phyloP scores from a whole-genome alignment of 2,113 vertebrate genomes.

The Hymenochirus boettgeri region DNA sequence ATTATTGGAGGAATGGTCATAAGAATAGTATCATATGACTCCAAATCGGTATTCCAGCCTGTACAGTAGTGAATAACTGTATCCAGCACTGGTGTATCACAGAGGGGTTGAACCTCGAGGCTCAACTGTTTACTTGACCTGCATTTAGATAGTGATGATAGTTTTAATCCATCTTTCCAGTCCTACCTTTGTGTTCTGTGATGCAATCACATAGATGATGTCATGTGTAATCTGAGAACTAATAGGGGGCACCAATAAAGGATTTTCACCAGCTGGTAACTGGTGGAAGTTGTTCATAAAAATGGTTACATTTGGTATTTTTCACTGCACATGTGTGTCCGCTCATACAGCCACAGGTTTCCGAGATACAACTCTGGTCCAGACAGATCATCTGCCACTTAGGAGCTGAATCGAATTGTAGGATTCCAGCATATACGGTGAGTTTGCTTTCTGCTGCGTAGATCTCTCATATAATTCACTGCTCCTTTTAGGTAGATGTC shows the following conservation, averaged over 20 bases:
- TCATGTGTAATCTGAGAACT: conserved; percentile 47
- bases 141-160: conserved; percentile 17
- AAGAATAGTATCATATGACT: conserved; percentile 53
- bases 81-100: conserved; percentile 44
- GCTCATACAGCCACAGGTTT: conserved; percentile 52
- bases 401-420: conserved; percentile 56
- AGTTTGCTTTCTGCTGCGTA: conserved; percentile 41
- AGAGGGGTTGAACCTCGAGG: conserved; percentile 18
- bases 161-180: conserved; percentile 3
- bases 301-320: conserved; percentile 59
- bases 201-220: conserved; percentile 49
- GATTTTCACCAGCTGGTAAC: conserved; percentile 51
- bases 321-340: conserved; percentile 57
- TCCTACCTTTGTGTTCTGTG: conserved; percentile 39
- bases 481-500: conserved; percentile 26
- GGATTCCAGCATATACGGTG: conserved; percentile 42
- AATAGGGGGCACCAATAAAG: conserved; percentile 52
- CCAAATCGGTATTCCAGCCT: conserved; percentile 16
- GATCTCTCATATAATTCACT: background rate
- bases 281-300: conserved; percentile 60
- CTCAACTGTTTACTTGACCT: conserved; percentile 33
- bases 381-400: conserved; percentile 37
- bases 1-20: conserved; percentile 45
- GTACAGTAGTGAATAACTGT: conserved; percentile 61
- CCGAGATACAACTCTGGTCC: conserved; percentile 49